phyloP scores from a whole-genome alignment of 2,888 invertebrate species.

The Deilephila porcellus region DNA sequence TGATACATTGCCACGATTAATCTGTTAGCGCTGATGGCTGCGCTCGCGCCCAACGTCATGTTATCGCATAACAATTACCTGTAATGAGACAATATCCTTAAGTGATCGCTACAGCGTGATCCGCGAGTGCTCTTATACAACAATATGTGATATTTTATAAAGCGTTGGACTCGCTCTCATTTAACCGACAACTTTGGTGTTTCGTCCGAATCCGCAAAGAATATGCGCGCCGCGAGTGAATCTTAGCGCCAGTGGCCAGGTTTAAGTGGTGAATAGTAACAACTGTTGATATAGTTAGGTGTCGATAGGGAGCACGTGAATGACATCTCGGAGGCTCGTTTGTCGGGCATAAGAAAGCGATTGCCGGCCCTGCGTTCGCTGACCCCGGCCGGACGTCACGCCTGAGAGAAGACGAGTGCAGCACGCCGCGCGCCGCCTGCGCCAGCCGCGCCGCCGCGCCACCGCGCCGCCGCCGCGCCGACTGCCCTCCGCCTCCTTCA shows the following conservation, averaged over 20 bases:
- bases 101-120: slow-evolving; percentile 33
- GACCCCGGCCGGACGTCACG: slow-evolving; percentile 81
- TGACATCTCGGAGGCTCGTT: slow-evolving; percentile 76
- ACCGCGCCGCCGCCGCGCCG: slow-evolving; percentile 41
- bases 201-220: slow-evolving; percentile 27
- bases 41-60: slow-evolving; percentile 58
- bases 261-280: slow-evolving; percentile 29
- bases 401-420: slow-evolving; percentile 78
- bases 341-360: slow-evolving; percentile 75
- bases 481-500: slow-evolving; percentile 35
- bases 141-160: neutral
- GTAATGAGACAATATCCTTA: slow-evolving; percentile 46
- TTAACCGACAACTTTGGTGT: neutral
- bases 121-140: slow-evolving; percentile 40
- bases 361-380: slow-evolving; percentile 75
- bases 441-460: slow-evolving; percentile 46
- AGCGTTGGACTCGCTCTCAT: neutral
- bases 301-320: slow-evolving; percentile 59
- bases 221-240: neutral
- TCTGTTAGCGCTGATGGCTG: slow-evolving; percentile 75
- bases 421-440: slow-evolving; percentile 55
- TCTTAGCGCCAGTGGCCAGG: neutral
- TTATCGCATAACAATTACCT: slow-evolving; percentile 56
- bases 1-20: slow-evolving; percentile 79
- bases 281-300: slow-evolving; percentile 48